These are phyloP conservation scores for Spodoptera litura DNA, from an alignment of 1,140 invertebrate genomes.

Conservation along the genomic window DNA sequence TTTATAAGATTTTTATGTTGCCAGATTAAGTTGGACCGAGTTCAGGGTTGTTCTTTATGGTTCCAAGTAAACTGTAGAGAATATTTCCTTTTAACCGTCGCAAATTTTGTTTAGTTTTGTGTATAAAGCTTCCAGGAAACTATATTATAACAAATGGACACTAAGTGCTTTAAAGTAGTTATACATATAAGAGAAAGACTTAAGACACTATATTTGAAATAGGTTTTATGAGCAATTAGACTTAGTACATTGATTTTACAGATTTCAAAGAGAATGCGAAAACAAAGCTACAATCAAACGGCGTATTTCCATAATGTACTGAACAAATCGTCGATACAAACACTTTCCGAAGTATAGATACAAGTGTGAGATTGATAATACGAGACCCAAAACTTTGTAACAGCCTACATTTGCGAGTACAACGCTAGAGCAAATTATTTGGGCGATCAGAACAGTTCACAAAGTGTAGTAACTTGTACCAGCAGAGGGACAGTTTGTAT, in stretches of 20 bases:
- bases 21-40: slow-evolving; percentile 25
- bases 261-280: too few relatives aligned
- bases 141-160: neutral
- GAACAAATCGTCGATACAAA: slow-evolving; percentile 1
- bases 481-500: slow-evolving; percentile 5
- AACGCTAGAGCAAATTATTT: slow-evolving; percentile 8
- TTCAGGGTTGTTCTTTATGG: slow-evolving; percentile 16
- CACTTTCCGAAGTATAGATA: neutral
- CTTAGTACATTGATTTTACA: too few relatives aligned
- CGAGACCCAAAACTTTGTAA: slow-evolving; percentile 18
- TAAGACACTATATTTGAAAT: too few relatives aligned
- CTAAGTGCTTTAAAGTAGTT: neutral
- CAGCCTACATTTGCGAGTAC: slow-evolving; percentile 4
- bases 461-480: neutral
- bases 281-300: too few relatives aligned
- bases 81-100: slow-evolving; percentile 2
- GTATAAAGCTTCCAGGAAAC: neutral
- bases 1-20: slow-evolving; percentile 28
- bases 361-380: slow-evolving; percentile 27
- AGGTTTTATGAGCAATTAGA: too few relatives aligned
- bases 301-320: too few relatives aligned
- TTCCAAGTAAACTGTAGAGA: neutral
- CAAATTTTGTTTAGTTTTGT: neutral
- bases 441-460: slow-evolving; percentile 2
- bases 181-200: neutral